Evolutionary conservation across 1,140 invertebrate genomes (phyloP), one percentile per base, ranked within the genome.

Genomic region (Dendroctonus valens): DNA sequence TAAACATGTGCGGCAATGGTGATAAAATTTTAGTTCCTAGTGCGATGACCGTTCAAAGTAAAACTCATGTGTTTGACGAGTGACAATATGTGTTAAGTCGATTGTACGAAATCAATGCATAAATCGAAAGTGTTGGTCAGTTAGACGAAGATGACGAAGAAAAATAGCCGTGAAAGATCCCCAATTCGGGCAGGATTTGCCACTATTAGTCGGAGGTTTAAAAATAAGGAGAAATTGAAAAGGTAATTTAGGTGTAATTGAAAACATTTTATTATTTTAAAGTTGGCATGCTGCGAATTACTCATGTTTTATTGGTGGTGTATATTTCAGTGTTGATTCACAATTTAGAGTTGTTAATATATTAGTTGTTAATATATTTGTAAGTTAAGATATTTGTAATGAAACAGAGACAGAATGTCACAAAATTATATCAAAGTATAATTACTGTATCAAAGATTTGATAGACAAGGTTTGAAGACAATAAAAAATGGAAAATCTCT

Each of bases 221-320:
- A 83, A 66, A 81, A 82, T 69, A 82, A 83, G 70, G 83, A 84
- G 75, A 79, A 84, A 63, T 77, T 83, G 59, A 83, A 81, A 81
- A 85, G 83, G 83, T 85, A 83, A 76, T 54, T 42, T 61, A 49
- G 9, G 48, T n/a, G 41, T 46, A 41, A 14, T 59, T 59, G 57
- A 46, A n/a, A 26, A 46, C 15, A 11, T 52, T 52, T 52, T 52
- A 52, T 52, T 52, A 26, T 52, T 52, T 52, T n/a, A n/a, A 3
- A 26, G 26, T 26, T 26, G 26, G 26, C 26, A 26, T 26, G 26
- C 26, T 26, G 26, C 26, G 1, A 26, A 26, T 3, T 26, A 3
- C 26, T 26, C 26, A 46, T 46, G 42, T 46, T 12, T 46, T 46
- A 46, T 46, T 46, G 4, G 42, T 11, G 42, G 42, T 46, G 8